Base-by-base conservation (phyloP, 1,140 invertebrate genomes). In the Coptotermes formosanus region DNA sequence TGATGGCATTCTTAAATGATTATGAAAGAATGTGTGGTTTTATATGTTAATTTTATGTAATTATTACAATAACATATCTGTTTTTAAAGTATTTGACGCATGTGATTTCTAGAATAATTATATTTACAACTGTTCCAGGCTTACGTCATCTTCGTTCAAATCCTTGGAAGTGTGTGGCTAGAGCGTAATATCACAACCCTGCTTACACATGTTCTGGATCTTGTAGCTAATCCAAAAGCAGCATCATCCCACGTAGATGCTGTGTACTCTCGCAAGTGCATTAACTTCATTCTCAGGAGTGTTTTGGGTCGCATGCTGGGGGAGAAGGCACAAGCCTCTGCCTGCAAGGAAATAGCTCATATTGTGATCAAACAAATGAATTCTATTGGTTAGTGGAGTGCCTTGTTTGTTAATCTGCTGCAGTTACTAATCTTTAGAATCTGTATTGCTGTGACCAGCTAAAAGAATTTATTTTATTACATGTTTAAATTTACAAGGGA, bases 261-360 rank as follows among this genome's bases (percentile, higher is more conserved):
- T 52, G 98, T 99, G 8, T 99, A 99, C 91, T 99, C 98, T 1
- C 93, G 99, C 87, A 99, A 99, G 91, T 99, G 99, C 90, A 96
- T 99, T 82, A 97, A 96, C 89, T 99, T 99, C 90, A 98, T 99
- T 89, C 92, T 99, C 81, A 93, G 97, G 64, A 96, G 97, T 86
- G 95, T 97, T 6, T 93, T 99, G 55, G 98, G 98, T 12, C 96
- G 96, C 90, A 95, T 99, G 93, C 93, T 99, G 3, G 96, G 97
- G 0, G 99, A 99, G 92, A 98, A 98, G 89, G 97, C 98, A 82
- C 99, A 99, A 92, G 95, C 97, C 75, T 96, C 96, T 14, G 98
- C 98, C 14, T 97, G 97, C 88, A 98, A 98, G 91, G 98, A 99
- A 91, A 96, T 99, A 75, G 95, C 97, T 88, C 95, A 96, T 87